Evolutionary conservation across 2,888 invertebrate genomes (phyloP).

Genomic region (Acrocyrtus sp.): DNA sequence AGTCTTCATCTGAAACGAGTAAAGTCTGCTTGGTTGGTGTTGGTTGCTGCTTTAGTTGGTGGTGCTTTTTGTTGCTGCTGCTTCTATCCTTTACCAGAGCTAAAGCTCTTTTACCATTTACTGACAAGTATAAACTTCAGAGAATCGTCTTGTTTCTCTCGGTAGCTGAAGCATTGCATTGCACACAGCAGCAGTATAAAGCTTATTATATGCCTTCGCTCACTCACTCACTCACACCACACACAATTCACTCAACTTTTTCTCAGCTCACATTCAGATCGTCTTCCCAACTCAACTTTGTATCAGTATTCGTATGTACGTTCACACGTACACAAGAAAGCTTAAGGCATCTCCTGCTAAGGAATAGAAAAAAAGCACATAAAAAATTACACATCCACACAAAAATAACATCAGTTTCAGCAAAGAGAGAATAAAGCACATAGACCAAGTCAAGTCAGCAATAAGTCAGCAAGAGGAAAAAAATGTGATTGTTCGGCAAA

Average conservation of each 20-base stretch:
- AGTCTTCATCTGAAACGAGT: background rate
- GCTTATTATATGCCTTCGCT: conserved; percentile 1
- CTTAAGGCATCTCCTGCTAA: conserved; percentile 46
- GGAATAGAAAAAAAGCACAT: conserved; percentile 11
- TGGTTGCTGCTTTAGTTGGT: conserved; percentile 1
- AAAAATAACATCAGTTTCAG: too few species aligned
- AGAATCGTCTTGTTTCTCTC: conserved; percentile 2
- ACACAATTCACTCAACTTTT: conserved; percentile 45
- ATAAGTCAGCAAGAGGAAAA: conserved; percentile 9
- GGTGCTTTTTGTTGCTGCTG: conserved; percentile 10
- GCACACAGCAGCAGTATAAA: conserved; percentile 5
- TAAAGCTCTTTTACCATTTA: too few species aligned
- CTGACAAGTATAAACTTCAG: conserved; percentile 8
- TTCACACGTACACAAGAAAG: conserved; percentile 53
- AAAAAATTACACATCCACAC: conserved; percentile 15
- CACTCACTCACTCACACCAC: background rate
- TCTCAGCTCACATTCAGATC: conserved; percentile 44
- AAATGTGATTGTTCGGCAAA: conserved; percentile 47
- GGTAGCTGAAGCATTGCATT: too few species aligned
- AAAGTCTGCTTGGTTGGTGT: background rate
- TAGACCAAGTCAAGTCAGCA: too few species aligned
- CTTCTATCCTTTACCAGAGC: too few species aligned
- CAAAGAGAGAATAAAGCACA: too few species aligned
- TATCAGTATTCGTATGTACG: conserved; percentile 54
- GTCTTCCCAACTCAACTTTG: conserved; percentile 52